Conservation (phyloP, 2,113 vertebrate species). For the Eonycteris spelaea region DNA sequence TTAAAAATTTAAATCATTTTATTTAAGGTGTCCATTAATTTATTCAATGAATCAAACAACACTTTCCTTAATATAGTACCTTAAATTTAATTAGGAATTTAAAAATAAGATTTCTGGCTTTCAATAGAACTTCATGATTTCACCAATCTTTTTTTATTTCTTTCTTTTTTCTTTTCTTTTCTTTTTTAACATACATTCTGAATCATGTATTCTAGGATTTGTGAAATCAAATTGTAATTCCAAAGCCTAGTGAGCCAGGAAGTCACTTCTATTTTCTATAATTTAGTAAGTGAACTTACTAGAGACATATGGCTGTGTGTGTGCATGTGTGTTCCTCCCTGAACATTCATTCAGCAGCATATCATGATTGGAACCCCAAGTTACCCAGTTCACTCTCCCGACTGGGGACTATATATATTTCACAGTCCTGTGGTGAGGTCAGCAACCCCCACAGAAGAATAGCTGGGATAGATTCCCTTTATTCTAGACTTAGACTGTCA, state of each 20-base stretch:
- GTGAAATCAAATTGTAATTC: background rate
- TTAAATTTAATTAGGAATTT: background rate
- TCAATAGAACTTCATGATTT: background rate
- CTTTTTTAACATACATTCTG: background rate
- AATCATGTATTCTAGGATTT: background rate
- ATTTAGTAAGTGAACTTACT: background rate
- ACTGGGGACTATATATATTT: background rate
- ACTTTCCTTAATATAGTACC: background rate
- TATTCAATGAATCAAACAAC: constrained; percentile 12
- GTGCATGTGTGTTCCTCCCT: background rate
- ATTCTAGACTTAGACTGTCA: constrained; percentile 2
- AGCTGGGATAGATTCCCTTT: constrained; percentile 40
- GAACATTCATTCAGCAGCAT: background rate
- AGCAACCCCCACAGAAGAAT: background rate
- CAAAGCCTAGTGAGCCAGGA: background rate
- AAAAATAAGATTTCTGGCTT: background rate
- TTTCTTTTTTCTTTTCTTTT: background rate
- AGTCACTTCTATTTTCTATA: background rate
- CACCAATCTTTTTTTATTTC: background rate
- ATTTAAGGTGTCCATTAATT: background rate
- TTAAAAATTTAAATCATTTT: constrained; percentile 26
- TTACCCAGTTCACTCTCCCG: background rate
- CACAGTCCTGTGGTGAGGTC: constrained; percentile 32
- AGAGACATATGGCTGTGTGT: background rate
- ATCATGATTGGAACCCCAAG: background rate